Evolutionary conservation across 2,888 invertebrate genomes (phyloP), one percentile per base, ranked within the genome.

Genomic region (Acleris cristana): DNA sequence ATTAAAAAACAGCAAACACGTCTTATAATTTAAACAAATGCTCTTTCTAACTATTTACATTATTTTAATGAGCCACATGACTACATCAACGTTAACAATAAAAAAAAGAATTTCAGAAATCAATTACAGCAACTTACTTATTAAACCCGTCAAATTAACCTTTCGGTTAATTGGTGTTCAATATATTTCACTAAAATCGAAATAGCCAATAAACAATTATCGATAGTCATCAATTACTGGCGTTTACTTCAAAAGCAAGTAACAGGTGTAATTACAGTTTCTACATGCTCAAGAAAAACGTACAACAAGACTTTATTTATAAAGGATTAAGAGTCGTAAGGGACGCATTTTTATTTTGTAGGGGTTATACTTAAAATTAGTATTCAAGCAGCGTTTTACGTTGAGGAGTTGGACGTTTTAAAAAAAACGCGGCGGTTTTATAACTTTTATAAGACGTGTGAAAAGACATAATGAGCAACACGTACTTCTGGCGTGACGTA

Each of bases 141-240:
- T 63, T 58, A 58, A 62, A 14, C 53, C 18, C n/a, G 57, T 53
- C 53, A 45, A 62, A 63, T 67, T 63, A 67, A 67, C 62, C 58
- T 62, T 63, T 63, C 16, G 26, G 40, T 16, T 34, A 63, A 67
- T 54, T 58, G 63, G 63, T 66, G 44, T 23, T 53, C 52, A 23
- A 53, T 58, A 40, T 26, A 67, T 67, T 63, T 58, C 54, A 53
- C 58, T 34, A 52, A 57, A 62, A 56, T 57, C 58, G 40, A 67
- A 57, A 61, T 57, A 57, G 62, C 58, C 67, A 62, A 67, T 67
- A 62, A 67, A 62, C 63, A 67, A 67, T 67, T 67, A 66, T 30
- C 54, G 49, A 54, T 40, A 63, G 51, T 61, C 52, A 63, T 67
- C 57, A 62, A 67, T 67, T 67, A 63, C 52, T 23, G 6, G 48